Percentiles rank a stretch among this genome's conserved stretches.
Conservation (phyloP, 2,888 invertebrate species). For the Eupithecia subfuscata region DNA sequence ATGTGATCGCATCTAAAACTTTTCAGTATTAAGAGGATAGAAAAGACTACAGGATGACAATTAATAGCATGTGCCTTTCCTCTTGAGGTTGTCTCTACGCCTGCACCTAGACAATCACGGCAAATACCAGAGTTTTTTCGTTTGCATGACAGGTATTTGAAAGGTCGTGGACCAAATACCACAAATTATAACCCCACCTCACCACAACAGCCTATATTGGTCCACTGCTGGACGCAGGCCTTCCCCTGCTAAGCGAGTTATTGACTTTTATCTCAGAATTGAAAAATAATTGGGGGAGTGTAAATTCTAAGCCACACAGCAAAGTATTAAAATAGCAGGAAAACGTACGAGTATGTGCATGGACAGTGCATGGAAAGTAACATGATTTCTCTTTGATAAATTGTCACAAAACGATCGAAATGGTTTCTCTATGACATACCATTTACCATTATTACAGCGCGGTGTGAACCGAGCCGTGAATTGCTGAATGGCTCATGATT, state of each 20-base stretch:
- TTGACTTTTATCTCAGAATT: too few species aligned
- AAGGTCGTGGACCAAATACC: neutral
- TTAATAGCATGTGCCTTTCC: neutral
- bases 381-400: constrained; percentile 59
- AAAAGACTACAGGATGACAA: neutral
- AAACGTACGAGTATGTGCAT: constrained; percentile 3
- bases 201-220: too few species aligned
- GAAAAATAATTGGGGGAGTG: too few species aligned
- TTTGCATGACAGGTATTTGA: neutral
- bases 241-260: too few species aligned
- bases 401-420: constrained; percentile 56
- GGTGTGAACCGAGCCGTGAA: constrained; percentile 71
- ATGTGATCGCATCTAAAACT: neutral
- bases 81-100: neutral
- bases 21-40: neutral
- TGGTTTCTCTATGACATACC: constrained; percentile 60
- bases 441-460: constrained; percentile 60
- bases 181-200: neutral
- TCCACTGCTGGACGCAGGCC: too few species aligned
- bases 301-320: too few species aligned
- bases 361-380: constrained; percentile 52
- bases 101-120: neutral
- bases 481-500: constrained; percentile 67
- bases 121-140: neutral
- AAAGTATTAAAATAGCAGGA: neutral